Evolutionary conservation across 2,888 invertebrate species (phyloP), one percentile per base, ranked within the genome.

Genomic region (Drosophila imparisetae): DNA sequence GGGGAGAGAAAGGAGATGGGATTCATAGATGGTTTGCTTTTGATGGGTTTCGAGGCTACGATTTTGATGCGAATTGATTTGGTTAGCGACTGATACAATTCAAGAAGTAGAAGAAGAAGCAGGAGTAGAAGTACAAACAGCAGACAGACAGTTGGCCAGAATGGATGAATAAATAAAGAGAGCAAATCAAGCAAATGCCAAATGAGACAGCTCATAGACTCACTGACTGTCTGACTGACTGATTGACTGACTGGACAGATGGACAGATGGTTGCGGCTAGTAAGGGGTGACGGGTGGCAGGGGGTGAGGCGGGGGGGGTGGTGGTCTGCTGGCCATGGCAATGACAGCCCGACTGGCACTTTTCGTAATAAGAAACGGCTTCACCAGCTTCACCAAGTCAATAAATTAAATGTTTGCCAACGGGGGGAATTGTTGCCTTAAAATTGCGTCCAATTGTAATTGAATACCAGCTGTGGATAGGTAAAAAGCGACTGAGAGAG

Each of bases 131-230:
- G 48, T 15, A 49, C 11, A 18, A 18, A 4, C 3, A 50, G 29
- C 8, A 50, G 29, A 10, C 18, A 66, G 73, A 66, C 78, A 72
- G 71, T 66, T 72, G 78, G 70, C 77, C 74, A 63, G 74, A 53
- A 75, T 78, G 71, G 81, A 86, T 88, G 86, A 86, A 86, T 86
- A 86, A 87, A 86, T 85, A 86, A 84, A 86, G 81, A 87, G 75
- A 72, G 88, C 81, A 86, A 88, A 88, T 86, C 83, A 86, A 87
- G 78, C 81, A 74, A 86, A 80, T 85, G 86, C 85, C 85, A 86
- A 85, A 86, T 85, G 85, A 85, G 83, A 71, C 80, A 77, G 81
- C 78, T 83, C 83, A 83, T 86, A 86, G 86, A 80, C 78, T 66
- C 71, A 21, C 70, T 68, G 68, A 67, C 58, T 66, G 50, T 30